Evolutionary conservation across 2,888 invertebrate species (phyloP).

Genomic region (Marasmarcha lunaedactyla): DNA sequence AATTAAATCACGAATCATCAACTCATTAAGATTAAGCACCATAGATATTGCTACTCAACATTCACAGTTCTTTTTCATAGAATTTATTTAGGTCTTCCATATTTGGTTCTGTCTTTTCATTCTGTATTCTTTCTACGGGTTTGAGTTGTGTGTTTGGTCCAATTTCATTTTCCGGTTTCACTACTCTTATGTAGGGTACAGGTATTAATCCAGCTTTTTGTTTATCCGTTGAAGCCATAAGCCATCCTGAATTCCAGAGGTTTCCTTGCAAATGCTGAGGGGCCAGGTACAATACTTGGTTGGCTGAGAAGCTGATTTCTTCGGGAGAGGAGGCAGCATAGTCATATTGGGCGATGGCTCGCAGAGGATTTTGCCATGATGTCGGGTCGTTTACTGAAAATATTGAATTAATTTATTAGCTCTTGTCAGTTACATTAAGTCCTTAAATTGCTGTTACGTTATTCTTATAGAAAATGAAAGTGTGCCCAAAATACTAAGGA

Average conservation of each 20-base stretch:
- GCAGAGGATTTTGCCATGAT: conserved; percentile 77
- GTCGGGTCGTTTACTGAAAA: conserved; percentile 73
- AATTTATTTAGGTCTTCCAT: conserved; percentile 23
- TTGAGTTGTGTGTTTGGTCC: no score
- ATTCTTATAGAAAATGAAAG: no score
- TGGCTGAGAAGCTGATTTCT: conserved; percentile 82
- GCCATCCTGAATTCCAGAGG: conserved; percentile 77
- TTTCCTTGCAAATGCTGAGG: conserved; percentile 84
- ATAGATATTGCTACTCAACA: no score
- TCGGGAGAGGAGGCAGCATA: conserved; percentile 78
- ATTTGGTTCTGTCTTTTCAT: conserved; percentile 14
- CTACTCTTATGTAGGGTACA: conserved; percentile 67
- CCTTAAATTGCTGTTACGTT: no score
- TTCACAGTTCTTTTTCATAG: conserved; percentile 24
- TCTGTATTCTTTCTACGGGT: no score
- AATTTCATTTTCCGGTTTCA: conserved; percentile 25
- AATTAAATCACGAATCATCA: background rate
- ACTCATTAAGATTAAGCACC: background rate
- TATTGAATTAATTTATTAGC: no score
- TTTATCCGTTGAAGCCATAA: conserved; percentile 71
- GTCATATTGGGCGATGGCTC: conserved; percentile 78
- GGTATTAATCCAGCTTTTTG: conserved; percentile 74
- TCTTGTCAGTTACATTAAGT: no score
- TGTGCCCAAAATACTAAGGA: no score
- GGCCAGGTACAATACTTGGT: conserved; percentile 84